Evolutionary conservation across 2,113 vertebrate species (phyloP).

Genomic region (Micronycteris hirsuta): DNA sequence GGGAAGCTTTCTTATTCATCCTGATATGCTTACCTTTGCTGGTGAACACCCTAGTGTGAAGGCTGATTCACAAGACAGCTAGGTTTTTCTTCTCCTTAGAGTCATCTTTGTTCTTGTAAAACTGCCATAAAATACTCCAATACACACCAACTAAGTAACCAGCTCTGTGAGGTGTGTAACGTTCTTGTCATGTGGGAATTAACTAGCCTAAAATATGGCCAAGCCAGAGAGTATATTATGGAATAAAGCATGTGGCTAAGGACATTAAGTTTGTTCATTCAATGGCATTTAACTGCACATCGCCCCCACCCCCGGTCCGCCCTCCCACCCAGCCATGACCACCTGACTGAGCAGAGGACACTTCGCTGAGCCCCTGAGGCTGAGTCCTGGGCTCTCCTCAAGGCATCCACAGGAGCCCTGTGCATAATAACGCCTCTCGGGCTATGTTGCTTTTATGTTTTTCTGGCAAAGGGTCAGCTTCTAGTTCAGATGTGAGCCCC

Average conservation of each 20-base stretch:
- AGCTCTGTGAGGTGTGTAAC: constrained; percentile 49
- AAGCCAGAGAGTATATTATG: neutral
- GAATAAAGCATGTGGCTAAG: neutral
- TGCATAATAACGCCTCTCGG: neutral
- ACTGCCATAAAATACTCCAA: constrained; percentile 36
- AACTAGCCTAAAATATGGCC: constrained; percentile 55
- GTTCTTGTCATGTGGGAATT: constrained; percentile 61
- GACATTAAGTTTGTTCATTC: neutral
- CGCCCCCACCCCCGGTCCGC: accelerated
- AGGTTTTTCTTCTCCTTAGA: neutral
- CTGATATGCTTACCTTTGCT: neutral
- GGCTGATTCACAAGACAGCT: neutral
- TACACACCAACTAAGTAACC: constrained; percentile 36
- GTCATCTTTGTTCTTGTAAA: constrained; percentile 14
- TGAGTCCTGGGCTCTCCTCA: neutral
- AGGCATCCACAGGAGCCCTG: neutral
- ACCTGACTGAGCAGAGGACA: neutral
- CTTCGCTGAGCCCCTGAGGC: neutral
- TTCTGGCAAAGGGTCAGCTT: neutral
- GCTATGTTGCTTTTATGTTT: neutral
- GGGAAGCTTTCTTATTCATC: neutral
- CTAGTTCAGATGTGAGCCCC: neutral
- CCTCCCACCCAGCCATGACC: neutral
- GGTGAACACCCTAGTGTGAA: neutral
- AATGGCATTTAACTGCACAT: neutral